phyloP scores from a whole-genome alignment of 2,113 vertebrate species.

The Myiagra hebetior region DNA sequence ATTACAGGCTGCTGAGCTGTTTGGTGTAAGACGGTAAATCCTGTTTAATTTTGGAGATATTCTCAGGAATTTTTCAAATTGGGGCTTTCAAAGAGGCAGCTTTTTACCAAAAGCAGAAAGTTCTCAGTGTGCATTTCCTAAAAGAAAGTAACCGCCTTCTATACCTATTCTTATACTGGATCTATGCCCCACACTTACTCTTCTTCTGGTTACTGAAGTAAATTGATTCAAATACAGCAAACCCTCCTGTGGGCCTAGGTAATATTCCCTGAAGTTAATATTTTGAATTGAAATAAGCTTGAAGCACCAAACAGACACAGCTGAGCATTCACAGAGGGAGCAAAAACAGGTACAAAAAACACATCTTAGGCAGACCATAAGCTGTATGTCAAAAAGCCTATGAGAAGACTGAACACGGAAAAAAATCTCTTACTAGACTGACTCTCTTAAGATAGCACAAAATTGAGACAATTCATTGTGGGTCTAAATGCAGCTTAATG shows the following conservation, averaged over 20 bases:
- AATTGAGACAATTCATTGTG: neutral
- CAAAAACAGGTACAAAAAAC: neutral
- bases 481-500: neutral
- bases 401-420: neutral
- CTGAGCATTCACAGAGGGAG: neutral
- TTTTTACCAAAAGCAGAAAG: neutral
- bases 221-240: neutral
- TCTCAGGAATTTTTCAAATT: neutral
- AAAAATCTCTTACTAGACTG: neutral
- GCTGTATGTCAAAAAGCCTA: neutral
- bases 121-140: neutral
- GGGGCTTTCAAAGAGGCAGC: neutral
- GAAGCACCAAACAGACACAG: neutral
- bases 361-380: neutral
- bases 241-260: neutral
- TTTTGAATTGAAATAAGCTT: neutral
- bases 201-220: neutral
- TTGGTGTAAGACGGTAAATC: neutral
- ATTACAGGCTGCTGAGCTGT: neutral
- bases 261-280: neutral
- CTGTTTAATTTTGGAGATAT: neutral
- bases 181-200: neutral
- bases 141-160: neutral
- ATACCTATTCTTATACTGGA: neutral
- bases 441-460: neutral